Percentiles rank a stretch among this genome's conserved stretches.
Conservation (phyloP, 2,888 invertebrate species). For the Aquatica leii region DNA sequence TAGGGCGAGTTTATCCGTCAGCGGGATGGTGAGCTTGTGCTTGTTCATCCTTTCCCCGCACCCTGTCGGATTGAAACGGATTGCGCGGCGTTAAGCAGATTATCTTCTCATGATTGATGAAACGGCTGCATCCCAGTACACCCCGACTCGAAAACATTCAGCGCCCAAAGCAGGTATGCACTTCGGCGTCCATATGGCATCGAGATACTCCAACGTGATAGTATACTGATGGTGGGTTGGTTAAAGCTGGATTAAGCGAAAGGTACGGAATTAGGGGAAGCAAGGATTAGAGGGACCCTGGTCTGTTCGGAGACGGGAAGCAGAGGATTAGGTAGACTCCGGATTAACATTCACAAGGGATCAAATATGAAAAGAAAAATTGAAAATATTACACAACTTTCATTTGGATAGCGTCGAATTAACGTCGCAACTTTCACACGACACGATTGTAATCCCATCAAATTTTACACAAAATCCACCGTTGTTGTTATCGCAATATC, state of each 20-base stretch:
- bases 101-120: constrained; percentile 72
- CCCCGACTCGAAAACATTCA: constrained; percentile 56
- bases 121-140: constrained; percentile 58
- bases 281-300: constrained; percentile 60
- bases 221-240: constrained; percentile 56
- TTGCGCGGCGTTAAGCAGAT: constrained; percentile 69
- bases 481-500: constrained; percentile 1
- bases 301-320: constrained; percentile 59
- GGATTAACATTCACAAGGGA: constrained; percentile 60
- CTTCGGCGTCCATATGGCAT: constrained; percentile 47
- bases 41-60: constrained; percentile 42
- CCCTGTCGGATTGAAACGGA: constrained; percentile 58
- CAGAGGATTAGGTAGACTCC: constrained; percentile 58
- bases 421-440: no score
- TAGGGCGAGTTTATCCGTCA: constrained; percentile 38
- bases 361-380: constrained; percentile 58
- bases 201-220: constrained; percentile 50
- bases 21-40: constrained; percentile 43
- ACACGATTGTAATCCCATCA: constrained; percentile 27
- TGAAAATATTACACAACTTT: constrained; percentile 37
- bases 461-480: constrained; percentile 18
- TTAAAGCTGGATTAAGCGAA: constrained; percentile 62
- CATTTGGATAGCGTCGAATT: no score
- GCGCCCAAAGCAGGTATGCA: constrained; percentile 50
- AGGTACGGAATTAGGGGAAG: constrained; percentile 63